These are phyloP conservation scores for Phaedon cochleariae DNA, from an alignment of 2,888 invertebrate genomes.

Conservation along the genomic window DNA sequence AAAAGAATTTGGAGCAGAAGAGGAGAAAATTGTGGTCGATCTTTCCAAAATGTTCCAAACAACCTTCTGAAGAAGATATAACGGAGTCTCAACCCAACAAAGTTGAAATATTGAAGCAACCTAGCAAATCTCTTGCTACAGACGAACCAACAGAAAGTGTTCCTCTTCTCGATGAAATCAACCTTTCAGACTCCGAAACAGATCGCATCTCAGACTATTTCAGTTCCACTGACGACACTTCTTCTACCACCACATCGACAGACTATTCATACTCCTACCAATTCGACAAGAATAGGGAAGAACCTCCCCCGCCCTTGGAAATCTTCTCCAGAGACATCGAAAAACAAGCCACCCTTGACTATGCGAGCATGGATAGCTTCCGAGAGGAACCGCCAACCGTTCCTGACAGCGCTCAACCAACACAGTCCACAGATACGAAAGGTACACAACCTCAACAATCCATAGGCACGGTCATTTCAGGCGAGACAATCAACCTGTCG, in stretches of 20 bases:
- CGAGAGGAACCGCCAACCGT: conserved; percentile 26
- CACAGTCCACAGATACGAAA: no score
- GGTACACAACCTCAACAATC: conserved; percentile 14
- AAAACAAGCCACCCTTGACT: conserved; percentile 55
- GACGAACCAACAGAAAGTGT: neutral
- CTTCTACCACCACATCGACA: conserved; percentile 40
- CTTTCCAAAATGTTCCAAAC: neutral
- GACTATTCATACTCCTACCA: conserved; percentile 59
- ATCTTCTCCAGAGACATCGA: conserved; percentile 53
- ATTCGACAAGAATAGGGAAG: conserved; percentile 47
- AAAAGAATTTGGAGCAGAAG: conserved; percentile 6
- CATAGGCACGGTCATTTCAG: conserved; percentile 23
- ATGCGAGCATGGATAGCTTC: conserved; percentile 57
- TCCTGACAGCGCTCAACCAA: neutral
- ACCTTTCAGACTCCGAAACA: conserved; percentile 1
- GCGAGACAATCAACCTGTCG: neutral
- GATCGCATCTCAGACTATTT: conserved; percentile 16
- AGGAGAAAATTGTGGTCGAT: neutral
- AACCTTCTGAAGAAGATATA: neutral
- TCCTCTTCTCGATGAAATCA: conserved; percentile 17
- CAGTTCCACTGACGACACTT: conserved; percentile 15
- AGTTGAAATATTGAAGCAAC: neutral
- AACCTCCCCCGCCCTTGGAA: conserved; percentile 20
- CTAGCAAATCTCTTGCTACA: neutral
- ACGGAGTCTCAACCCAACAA: neutral